Base-by-base conservation (phyloP, 2,797 vertebrate species). In the Antennarius maculatus region DNA sequence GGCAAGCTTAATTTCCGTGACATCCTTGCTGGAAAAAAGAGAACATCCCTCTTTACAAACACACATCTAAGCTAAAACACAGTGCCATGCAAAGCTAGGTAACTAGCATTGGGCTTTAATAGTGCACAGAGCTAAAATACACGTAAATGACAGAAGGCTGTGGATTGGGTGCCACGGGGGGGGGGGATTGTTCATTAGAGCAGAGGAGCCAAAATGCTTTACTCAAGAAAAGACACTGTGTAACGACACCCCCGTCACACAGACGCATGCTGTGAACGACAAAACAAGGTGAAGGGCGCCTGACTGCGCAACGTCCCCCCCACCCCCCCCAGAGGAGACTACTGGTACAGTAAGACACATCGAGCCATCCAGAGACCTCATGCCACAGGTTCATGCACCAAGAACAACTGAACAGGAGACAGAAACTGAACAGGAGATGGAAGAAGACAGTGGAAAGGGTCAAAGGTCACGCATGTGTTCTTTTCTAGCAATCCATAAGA, bases 1-100 rank as follows among this genome's bases (percentile, higher is more conserved):
- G 98, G 98, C 95, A 99, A 97, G 95, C 98, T 99, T 97, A 99
- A 96, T 95, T 99, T 99, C 94, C 98, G 97, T 95, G 97, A 99
- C 97, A 98, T 98, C 95, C 96, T 99, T 95, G 98, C 98, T 99
- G 96, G 95, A 95, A 95, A 91, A 94, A 93, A 98, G 95, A 97
- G 94, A 97, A 98, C 95, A 96, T 91, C 92, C 85, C 94, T 92
- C 91, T 94, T 94, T 94, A 94, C 90, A 94, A 39, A 93, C 86
- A 91, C 90, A 93, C 83, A 69, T 92, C 90, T 91, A 91, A 75
- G 81, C 90, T 87, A 86, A 84, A 57, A 89, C 86, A 91, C 54
- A 70, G 82, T 88, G 90, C 90, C 90, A 92, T 93, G 92, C 92
- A 93, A 88, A 88, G 42, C 17, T 85, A 82, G 79, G 74, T 68